These are phyloP conservation scores for Perodicticus potto DNA, from an alignment of 2,797 vertebrate genomes.

Conservation along the genomic window DNA sequence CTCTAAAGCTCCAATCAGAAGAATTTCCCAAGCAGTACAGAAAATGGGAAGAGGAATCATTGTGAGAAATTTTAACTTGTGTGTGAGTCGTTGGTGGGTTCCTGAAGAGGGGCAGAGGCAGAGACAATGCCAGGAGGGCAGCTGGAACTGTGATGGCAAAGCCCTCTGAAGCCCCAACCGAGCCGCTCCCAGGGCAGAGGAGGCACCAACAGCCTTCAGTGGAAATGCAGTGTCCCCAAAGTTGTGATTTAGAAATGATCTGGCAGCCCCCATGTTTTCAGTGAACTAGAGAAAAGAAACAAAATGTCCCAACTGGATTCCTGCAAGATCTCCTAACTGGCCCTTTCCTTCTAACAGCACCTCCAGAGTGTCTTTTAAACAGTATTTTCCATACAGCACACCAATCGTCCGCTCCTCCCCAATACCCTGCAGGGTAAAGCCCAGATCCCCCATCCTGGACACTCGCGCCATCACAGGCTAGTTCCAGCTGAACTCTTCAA, in stretches of 20 bases:
- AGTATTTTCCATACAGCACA: neutral
- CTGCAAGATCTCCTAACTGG: neutral
- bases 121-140: neutral
- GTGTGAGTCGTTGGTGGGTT: neutral
- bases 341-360: neutral
- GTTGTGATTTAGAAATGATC: neutral
- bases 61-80: neutral
- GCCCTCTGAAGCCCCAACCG: neutral
- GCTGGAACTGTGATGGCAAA: neutral
- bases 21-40: neutral
- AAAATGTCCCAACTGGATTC: neutral
- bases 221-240: neutral
- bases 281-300: neutral
- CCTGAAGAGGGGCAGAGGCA: neutral
- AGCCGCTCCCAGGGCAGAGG: neutral
- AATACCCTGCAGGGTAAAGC: neutral
- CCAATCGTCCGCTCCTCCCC: neutral
- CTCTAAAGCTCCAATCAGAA: neutral
- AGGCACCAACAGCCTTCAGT: neutral
- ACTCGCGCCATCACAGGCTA: neutral
- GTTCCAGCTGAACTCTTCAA: neutral
- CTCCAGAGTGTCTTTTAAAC: neutral
- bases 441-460: neutral
- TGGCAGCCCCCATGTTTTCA: neutral
- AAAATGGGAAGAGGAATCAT: neutral